A percentile compares a stretch with the other conserved stretches of the same genome.
phyloP scores from a whole-genome alignment of 2,113 vertebrate species.

The Origma solitaria region DNA sequence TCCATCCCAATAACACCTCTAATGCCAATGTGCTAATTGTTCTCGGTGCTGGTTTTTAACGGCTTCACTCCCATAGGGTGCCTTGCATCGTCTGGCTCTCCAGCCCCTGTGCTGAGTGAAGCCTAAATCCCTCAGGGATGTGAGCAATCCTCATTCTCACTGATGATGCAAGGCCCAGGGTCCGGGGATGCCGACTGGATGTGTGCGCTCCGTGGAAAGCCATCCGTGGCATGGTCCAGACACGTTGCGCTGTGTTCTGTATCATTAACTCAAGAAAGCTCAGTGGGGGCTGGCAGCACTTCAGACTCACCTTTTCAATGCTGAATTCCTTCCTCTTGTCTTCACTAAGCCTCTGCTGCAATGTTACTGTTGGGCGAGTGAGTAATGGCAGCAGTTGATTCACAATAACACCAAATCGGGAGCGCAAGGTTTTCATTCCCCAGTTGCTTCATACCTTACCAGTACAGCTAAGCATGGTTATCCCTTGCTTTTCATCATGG shows the following conservation, averaged over 20 bases:
- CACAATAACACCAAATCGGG: not conserved
- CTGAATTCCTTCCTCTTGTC: slow-evolving; percentile 14
- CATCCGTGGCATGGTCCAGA: not conserved
- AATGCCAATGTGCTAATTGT: not conserved
- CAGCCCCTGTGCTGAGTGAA: not conserved
- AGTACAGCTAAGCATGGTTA: not conserved
- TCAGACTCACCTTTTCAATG: not conserved
- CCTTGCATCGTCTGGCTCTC: not conserved
- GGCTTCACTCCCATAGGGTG: not conserved
- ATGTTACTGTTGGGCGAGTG: not conserved
- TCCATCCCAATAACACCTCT: not conserved
- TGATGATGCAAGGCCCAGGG: not conserved
- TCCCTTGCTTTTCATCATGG: not conserved
- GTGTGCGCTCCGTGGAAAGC: not conserved
- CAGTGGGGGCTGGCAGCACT: not conserved
- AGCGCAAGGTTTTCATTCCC: not conserved
- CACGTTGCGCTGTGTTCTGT: not conserved
- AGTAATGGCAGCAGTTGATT: not conserved
- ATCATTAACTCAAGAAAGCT: not conserved
- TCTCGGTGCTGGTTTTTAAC: not conserved
- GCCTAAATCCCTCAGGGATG: not conserved
- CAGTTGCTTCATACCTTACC: not conserved
- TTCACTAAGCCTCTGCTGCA: not conserved
- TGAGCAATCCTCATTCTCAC: not conserved
- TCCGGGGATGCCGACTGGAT: not conserved